phyloP scores from a whole-genome alignment of 2,797 vertebrate genomes.

The Taenioides sp. region DNA sequence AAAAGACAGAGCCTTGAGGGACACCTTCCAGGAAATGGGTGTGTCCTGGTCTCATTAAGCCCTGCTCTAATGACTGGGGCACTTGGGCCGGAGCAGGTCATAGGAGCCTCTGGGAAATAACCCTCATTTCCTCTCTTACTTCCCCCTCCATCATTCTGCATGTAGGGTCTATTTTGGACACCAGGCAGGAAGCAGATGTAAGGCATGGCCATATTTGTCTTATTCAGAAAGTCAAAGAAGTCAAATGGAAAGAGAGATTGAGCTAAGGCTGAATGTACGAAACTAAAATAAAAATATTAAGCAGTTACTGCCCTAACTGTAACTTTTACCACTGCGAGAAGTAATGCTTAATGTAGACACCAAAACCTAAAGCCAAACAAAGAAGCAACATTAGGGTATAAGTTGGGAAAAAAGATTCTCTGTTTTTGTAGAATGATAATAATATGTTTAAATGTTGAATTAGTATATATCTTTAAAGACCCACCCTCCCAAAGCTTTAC shows the following conservation, averaged over 20 bases:
- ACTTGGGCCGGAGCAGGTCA: slow-evolving; percentile 28
- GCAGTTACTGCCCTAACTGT: background rate
- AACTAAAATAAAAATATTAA: background rate
- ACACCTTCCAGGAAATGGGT: slow-evolving; percentile 56
- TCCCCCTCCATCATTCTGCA: slow-evolving; percentile 45
- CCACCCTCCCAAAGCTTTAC: no score
- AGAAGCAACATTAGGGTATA: no score
- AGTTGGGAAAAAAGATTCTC: no score
- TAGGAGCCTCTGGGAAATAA: slow-evolving; percentile 58
- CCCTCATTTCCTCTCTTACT: slow-evolving; percentile 67
- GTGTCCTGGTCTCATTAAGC: slow-evolving; percentile 31
- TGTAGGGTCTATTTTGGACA: slow-evolving; percentile 35
- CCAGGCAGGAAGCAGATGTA: slow-evolving; percentile 18
- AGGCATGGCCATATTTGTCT: slow-evolving; percentile 2
- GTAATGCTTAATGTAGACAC: no score
- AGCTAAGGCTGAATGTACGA: background rate
- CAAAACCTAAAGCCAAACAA: no score
- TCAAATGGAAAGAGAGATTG: background rate
- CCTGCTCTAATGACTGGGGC: slow-evolving; percentile 39
- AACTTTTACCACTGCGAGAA: background rate
- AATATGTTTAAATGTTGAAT: no score
- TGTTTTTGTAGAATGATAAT: no score
- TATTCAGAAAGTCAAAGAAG: slow-evolving; percentile 6
- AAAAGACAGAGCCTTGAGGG: slow-evolving; percentile 26
- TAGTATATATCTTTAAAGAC: no score